A percentile compares a stretch with the other conserved stretches of the same genome.
Conservation (phyloP, 2,888 invertebrate species). For the Drosophila silvestris region DNA sequence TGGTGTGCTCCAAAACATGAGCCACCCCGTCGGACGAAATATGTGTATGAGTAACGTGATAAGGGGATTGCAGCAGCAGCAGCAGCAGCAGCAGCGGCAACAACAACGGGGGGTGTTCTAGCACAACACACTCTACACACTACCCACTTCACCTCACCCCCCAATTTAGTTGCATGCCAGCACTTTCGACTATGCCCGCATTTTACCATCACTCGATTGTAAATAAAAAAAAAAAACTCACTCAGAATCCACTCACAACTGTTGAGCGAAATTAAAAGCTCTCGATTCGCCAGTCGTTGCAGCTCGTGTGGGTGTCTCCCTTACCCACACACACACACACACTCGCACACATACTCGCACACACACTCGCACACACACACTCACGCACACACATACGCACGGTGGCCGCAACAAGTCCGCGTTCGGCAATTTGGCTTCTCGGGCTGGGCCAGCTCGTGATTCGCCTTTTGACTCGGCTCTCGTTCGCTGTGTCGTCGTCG, state of each 20-base stretch:
- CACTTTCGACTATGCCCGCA: conserved; percentile 13
- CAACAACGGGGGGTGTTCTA: conserved; percentile 26
- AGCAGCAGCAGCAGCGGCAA: conserved; percentile 13
- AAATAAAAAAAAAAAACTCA: conserved; percentile 12
- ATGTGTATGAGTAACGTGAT: conserved; percentile 57
- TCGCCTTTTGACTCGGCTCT: conserved; percentile 54
- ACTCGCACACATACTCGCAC: not conserved
- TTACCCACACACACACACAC: conserved; percentile 18
- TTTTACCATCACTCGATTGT: conserved; percentile 31
- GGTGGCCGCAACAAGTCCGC: conserved; percentile 38
- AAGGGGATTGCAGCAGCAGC: conserved; percentile 39
- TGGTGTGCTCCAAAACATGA: conserved; percentile 65
- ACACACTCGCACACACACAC: not conserved
- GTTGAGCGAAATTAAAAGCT: conserved; percentile 55
- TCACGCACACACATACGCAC: not conserved
- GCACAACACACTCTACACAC: not conserved
- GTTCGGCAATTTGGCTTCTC: conserved; percentile 48
- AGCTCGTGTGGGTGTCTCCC: conserved; percentile 61
- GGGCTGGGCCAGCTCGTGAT: conserved; percentile 66
- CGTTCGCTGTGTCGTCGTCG: conserved; percentile 29
- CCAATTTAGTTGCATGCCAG: conserved; percentile 22
- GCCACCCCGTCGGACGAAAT: conserved; percentile 65
- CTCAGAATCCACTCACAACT: conserved; percentile 39
- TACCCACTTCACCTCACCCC: not conserved
- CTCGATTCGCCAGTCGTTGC: conserved; percentile 60